Evolutionary conservation across 1,140 invertebrate genomes (phyloP), one percentile per base, ranked within the genome.

Genomic region (Apis cerana): DNA sequence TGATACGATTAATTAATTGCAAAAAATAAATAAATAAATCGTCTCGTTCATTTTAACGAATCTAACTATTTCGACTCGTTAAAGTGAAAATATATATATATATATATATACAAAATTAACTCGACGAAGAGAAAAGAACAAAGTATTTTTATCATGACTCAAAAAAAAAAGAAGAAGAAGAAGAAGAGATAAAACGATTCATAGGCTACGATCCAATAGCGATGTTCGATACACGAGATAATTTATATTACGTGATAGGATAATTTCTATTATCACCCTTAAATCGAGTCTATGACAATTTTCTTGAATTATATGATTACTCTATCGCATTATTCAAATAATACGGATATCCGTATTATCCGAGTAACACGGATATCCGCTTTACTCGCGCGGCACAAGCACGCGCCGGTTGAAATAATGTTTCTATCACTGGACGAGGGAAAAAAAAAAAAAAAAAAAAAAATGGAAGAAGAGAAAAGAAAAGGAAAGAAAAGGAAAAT

Each of bases 281-380:
- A 76, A 82, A 82, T 82, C 80, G 80, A 82, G 74, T 82, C 80
- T 82, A 75, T 62, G 56, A 82, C 74, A 82, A 82, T 82, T 82
- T 82, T 82, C 80, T 82, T 82, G 72, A 82, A 82, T 76, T 76
- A 82, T 82, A 82, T 82, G 80, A 76, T 82, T 65, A 76, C 80
- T 82, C 72, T 82, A 82, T 82, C 80, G 27, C 65, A 82, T 82
- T 82, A 82, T 82, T 82, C 80, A 82, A 82, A 82, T 81, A 81
- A 81, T 82, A 75, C 80, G 80, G 80, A 82, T 50, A 56, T 82
- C 80, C 80, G 80, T 82, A 82, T 82, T 82, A 82, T 69, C 80
- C 74, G n/a, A 59, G 80, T 76, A 76, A 76, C 72, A 61, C 80
- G 80, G 80, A 82, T 59, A 33, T 82, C 74, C 80, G 74, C 54